Percentiles rank a stretch among this genome's conserved stretches.
Conservation (phyloP, 2,113 vertebrate species). For the Abramis brama region DNA sequence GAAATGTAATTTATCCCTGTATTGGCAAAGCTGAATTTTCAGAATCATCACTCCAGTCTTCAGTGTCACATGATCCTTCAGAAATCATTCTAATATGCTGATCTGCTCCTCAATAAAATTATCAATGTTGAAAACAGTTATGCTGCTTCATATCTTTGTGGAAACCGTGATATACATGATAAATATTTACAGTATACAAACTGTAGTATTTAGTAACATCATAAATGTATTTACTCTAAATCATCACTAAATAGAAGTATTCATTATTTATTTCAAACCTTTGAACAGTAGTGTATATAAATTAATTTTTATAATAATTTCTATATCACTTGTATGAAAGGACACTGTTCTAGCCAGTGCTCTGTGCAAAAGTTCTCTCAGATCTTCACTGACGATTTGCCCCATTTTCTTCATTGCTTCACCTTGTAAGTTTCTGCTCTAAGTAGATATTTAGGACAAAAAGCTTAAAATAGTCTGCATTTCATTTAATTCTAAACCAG, state of each 20-base stretch:
- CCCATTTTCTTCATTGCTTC: constrained; percentile 46
- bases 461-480: constrained; percentile 55
- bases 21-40: not conserved
- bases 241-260: no score
- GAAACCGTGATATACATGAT: not conserved
- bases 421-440: constrained; percentile 32
- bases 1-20: not conserved
- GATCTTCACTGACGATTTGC: constrained; percentile 9
- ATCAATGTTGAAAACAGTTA: not conserved
- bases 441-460: constrained; percentile 50
- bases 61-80: not conserved
- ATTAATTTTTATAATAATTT: not conserved
- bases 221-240: no score
- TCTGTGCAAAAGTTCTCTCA: not conserved
- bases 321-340: not conserved
- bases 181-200: no score
- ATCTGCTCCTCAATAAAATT: not conserved
- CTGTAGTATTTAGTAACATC: no score
- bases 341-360: not conserved
- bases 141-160: not conserved
- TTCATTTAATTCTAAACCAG: constrained; percentile 43
- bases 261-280: not conserved
- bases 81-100: not conserved
- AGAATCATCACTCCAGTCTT: not conserved
- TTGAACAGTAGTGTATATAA: not conserved